A percentile compares a stretch with the other conserved stretches of the same genome.
Conservation (phyloP, 2,797 vertebrate species). For the Falco columbarius region DNA sequence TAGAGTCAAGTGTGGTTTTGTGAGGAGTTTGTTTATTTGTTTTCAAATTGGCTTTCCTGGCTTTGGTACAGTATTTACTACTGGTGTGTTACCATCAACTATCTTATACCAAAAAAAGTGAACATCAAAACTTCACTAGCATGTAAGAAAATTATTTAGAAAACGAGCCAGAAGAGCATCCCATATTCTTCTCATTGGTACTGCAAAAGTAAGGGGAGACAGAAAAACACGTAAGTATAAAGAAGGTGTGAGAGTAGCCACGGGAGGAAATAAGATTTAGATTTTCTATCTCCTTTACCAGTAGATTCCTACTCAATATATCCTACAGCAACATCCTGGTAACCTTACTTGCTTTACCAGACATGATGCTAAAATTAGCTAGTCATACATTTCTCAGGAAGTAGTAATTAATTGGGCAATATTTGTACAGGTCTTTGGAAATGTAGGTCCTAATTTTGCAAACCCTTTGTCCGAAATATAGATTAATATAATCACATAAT, state of each 20-base stretch:
- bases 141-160: neutral
- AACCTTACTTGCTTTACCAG: constrained; percentile 55
- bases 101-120: neutral
- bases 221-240: neutral
- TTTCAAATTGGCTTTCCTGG: neutral
- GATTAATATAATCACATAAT: constrained; percentile 67
- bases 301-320: neutral
- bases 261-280: neutral
- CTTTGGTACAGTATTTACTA: neutral
- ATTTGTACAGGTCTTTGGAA: constrained; percentile 67
- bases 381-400: constrained; percentile 33
- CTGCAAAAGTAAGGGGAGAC: neutral
- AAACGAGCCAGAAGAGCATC: neutral
- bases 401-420: constrained; percentile 67
- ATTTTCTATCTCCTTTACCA: neutral
- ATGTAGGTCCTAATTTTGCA: constrained; percentile 60
- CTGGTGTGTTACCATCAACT: neutral
- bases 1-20: neutral
- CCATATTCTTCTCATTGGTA: neutral
- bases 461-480: constrained; percentile 58
- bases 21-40: neutral
- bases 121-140: neutral
- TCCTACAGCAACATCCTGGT: neutral
- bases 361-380: constrained; percentile 28
- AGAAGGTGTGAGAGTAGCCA: neutral